Conservation (phyloP, 2,113 vertebrate species). For the Crypturellus undulatus region DNA sequence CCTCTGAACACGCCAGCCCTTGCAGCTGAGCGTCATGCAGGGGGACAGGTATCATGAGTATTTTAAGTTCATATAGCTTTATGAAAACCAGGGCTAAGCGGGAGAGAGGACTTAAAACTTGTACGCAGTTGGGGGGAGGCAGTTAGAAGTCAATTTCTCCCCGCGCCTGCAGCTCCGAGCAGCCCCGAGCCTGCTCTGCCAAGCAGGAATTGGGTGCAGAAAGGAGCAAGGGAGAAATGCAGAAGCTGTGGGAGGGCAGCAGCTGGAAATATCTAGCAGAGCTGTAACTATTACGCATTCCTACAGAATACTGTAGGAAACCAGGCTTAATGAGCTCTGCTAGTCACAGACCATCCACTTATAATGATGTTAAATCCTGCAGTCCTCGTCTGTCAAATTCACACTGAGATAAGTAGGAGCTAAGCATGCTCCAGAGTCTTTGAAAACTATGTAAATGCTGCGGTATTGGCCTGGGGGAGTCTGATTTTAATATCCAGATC, state of each 20-base stretch:
- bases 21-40: rapidly evolving
- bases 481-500: neutral
- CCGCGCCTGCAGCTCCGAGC: rapidly evolving
- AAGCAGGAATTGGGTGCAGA: neutral
- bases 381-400: conserved; percentile 28
- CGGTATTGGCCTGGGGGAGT: neutral
- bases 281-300: neutral
- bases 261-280: neutral
- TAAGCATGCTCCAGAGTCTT: neutral
- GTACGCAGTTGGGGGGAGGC: neutral
- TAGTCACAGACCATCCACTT: neutral
- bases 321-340: neutral
- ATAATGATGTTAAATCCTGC: conserved; percentile 21
- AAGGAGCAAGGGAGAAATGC: neutral
- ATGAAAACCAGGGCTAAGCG: neutral
- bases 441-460: neutral
- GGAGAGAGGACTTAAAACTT: neutral
- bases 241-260: neutral
- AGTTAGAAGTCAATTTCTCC: neutral
- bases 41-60: neutral
- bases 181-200: neutral
- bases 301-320: neutral
- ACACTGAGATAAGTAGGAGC: conserved; percentile 5
- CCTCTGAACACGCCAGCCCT: neutral
- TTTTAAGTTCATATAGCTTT: neutral